Conservation (phyloP, 1,140 invertebrate species). For the Drosophila pallidifrons region DNA sequence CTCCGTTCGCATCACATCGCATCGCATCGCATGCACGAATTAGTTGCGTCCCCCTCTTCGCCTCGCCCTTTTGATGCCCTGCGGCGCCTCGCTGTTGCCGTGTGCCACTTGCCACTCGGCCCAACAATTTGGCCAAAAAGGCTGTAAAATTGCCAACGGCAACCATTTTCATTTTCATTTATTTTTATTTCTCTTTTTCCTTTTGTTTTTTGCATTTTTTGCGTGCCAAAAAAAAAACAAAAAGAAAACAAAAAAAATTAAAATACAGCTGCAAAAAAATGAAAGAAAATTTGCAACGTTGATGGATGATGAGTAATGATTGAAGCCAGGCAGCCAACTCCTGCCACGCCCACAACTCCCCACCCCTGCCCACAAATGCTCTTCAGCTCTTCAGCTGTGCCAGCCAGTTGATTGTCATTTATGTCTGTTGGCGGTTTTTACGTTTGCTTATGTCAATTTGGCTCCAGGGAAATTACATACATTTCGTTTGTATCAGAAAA, state of each 20-base stretch:
- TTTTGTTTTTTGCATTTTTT: slow-evolving; percentile 64
- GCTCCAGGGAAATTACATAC: slow-evolving; percentile 81
- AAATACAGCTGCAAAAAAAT: slow-evolving; percentile 40
- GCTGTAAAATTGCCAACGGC: slow-evolving; percentile 63
- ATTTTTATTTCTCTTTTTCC: slow-evolving; percentile 52
- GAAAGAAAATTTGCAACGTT: slow-evolving; percentile 72
- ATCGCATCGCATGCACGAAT: slow-evolving; percentile 70
- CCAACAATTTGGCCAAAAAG: slow-evolving; percentile 48
- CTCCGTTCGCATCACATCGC: slow-evolving; percentile 66
- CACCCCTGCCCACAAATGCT: background rate
- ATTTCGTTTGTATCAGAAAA: slow-evolving; percentile 79
- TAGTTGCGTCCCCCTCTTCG: slow-evolving; percentile 44
- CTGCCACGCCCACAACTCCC: slow-evolving; percentile 18
- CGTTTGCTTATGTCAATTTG: slow-evolving; percentile 81
- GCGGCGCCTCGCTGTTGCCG: background rate
- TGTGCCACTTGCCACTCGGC: background rate
- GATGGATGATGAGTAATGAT: slow-evolving; percentile 84
- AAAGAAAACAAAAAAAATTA: slow-evolving; percentile 44
- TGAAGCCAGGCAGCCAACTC: slow-evolving; percentile 72
- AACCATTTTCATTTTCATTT: slow-evolving; percentile 80
- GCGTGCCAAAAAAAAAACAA: slow-evolving; percentile 63
- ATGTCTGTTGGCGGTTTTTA: slow-evolving; percentile 79
- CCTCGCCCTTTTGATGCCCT: background rate
- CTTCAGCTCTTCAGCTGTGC: background rate
- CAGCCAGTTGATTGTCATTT: slow-evolving; percentile 70